These are phyloP conservation scores for Mesoclemmys tuberculata DNA, from an alignment of 2,113 vertebrate genomes.

Conservation along the genomic window DNA sequence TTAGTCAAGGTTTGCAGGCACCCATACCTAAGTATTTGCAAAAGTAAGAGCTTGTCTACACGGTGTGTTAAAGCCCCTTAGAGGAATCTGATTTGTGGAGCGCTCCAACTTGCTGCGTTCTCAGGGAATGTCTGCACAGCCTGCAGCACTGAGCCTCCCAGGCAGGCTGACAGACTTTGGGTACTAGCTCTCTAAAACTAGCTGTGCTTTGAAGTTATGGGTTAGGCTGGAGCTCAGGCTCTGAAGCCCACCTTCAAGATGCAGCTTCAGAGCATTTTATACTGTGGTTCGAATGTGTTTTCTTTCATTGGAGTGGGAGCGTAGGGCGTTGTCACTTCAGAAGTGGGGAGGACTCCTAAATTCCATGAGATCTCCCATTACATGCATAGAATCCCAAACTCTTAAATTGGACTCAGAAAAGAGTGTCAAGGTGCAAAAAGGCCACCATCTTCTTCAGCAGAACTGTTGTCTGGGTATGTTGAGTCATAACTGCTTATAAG, in stretches of 20 bases:
- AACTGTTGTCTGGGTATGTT: not conserved
- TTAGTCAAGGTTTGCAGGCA: not conserved
- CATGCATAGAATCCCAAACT: not conserved
- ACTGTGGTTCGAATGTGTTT: not conserved
- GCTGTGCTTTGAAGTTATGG: not conserved
- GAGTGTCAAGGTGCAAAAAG: not conserved
- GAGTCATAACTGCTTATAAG: not conserved
- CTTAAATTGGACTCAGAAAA: not conserved
- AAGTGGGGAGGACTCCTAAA: not conserved
- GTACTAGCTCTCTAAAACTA: not conserved
- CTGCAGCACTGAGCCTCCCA: not conserved
- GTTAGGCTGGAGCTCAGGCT: not conserved
- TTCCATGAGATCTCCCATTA: not conserved
- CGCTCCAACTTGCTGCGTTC: not conserved
- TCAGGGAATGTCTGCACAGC: not conserved
- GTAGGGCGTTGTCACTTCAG: not conserved
- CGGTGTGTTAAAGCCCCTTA: not conserved
- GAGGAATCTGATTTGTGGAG: not conserved
- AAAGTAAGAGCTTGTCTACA: not conserved
- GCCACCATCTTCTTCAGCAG: not conserved
- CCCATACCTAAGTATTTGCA: not conserved
- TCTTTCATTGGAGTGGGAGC: not conserved
- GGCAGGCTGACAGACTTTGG: not conserved
- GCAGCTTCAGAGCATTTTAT: not conserved
- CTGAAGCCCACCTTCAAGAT: not conserved